Percentiles rank a stretch among this genome's conserved stretches.
Evolutionary conservation across 2,797 vertebrate genomes (phyloP).

Genomic region (Tapirus indicus): DNA sequence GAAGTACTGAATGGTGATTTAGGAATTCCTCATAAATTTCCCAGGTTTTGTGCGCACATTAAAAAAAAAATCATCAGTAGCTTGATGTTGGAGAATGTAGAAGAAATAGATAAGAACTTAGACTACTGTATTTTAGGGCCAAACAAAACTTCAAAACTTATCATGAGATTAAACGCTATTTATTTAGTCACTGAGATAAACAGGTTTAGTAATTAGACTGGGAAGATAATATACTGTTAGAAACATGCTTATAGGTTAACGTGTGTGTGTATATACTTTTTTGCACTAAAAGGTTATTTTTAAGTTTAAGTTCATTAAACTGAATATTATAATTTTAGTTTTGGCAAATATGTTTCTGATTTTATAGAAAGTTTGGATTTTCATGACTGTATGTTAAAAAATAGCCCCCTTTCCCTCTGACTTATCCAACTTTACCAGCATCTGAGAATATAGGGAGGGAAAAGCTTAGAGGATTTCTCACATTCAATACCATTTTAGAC

Average conservation of each 20-base stretch:
- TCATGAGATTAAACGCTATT: not conserved
- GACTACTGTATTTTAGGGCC: not conserved
- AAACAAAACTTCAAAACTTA: constrained; percentile 13
- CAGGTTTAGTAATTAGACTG: not conserved
- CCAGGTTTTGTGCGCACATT: not conserved
- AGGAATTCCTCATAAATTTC: not conserved
- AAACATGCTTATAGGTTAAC: not conserved
- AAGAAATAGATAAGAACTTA: not conserved
- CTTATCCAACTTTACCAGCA: not conserved
- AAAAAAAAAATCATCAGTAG: not conserved
- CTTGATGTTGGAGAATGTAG: not conserved
- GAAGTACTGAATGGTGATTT: not conserved
- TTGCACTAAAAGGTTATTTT: not conserved
- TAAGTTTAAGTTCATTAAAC: not conserved
- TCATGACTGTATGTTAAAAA: not conserved
- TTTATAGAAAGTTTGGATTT: not conserved
- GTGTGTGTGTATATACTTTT: not conserved
- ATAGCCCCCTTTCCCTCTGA: not conserved
- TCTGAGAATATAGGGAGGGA: not conserved
- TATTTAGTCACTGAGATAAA: not conserved
- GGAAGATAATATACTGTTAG: not conserved
- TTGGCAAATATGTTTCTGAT: not conserved
- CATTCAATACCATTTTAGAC: not conserved
- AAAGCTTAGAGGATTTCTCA: not conserved
- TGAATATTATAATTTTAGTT: not conserved